These are phyloP conservation scores for Argyrosomus regius DNA, from an alignment of 2,797 vertebrate species.

Conservation along the genomic window DNA sequence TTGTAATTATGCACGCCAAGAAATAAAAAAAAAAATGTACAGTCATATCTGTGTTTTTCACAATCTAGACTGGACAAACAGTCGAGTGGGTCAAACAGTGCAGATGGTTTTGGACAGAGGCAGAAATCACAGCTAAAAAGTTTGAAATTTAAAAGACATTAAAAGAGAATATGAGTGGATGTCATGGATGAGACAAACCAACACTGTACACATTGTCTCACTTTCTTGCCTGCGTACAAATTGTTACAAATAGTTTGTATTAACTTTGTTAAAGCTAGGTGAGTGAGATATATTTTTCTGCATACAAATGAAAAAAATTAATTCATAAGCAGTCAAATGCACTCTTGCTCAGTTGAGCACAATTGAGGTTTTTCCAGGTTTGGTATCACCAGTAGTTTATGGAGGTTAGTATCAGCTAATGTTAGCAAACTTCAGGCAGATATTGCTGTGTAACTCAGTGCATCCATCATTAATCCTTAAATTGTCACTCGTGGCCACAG, in stretches of 20 bases:
- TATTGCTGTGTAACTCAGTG: neutral
- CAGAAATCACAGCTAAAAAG: neutral
- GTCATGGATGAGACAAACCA: neutral
- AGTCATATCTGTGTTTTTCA: neutral
- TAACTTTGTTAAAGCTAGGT: too few relatives aligned
- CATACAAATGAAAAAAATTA: neutral
- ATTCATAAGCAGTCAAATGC: neutral
- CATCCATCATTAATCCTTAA: neutral
- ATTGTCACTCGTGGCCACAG: neutral
- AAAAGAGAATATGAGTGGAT: neutral
- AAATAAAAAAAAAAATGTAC: neutral
- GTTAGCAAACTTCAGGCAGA: neutral
- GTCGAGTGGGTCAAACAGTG: neutral
- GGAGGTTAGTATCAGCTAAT: too few relatives aligned
- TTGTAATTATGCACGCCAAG: neutral
- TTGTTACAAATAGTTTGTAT: too few relatives aligned
- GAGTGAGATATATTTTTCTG: neutral
- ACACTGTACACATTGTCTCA: too few relatives aligned
- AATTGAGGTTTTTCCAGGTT: neutral
- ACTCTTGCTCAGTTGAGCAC: neutral
- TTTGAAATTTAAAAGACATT: too few relatives aligned
- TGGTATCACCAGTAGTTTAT: neutral
- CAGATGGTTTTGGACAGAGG: neutral
- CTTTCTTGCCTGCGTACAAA: too few relatives aligned
- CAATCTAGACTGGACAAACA: neutral